These are phyloP conservation scores for Sclerodermus sp. DNA, from an alignment of 2,888 invertebrate genomes.

Conservation along the genomic window DNA sequence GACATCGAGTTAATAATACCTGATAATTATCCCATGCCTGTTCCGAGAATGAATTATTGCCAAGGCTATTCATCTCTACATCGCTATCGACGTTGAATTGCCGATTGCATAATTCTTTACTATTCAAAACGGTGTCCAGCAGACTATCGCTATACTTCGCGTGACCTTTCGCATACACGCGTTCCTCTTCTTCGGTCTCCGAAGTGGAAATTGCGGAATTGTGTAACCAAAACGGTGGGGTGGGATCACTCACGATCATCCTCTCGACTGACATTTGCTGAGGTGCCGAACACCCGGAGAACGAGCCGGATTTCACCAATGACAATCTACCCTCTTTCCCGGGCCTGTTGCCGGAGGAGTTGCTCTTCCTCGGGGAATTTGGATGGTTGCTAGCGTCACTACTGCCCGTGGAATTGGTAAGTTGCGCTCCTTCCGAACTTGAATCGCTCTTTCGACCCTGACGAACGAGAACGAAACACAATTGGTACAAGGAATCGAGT, in stretches of 20 bases:
- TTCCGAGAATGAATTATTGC: slow-evolving; percentile 78
- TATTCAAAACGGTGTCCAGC: slow-evolving; percentile 34
- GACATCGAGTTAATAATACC: slow-evolving; percentile 60
- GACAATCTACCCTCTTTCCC: slow-evolving; percentile 40
- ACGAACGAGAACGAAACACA: too few relatives aligned
- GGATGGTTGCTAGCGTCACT: slow-evolving; percentile 55
- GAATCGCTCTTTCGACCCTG: slow-evolving; percentile 63
- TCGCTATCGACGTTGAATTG: slow-evolving; percentile 66
- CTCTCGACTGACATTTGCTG: slow-evolving; percentile 53
- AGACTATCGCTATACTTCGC: slow-evolving; percentile 36
- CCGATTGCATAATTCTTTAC: slow-evolving; percentile 37
- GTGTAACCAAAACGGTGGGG: slow-evolving; percentile 60
- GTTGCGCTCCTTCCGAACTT: slow-evolving; percentile 61
- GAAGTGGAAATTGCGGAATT: slow-evolving; percentile 42
- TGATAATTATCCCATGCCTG: slow-evolving; percentile 96
- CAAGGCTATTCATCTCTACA: slow-evolving; percentile 60
- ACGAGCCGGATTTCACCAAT: slow-evolving; percentile 74
- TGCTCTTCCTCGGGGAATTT: slow-evolving; percentile 32
- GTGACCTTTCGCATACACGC: slow-evolving; percentile 29
- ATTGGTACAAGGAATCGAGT: too few relatives aligned
- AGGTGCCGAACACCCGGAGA: slow-evolving; percentile 68
- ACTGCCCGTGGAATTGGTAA: slow-evolving; percentile 45
- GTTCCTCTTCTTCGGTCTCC: slow-evolving; percentile 51
- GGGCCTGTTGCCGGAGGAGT: slow-evolving; percentile 11
- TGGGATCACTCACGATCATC: slow-evolving; percentile 68